These are phyloP conservation scores for Machimus atricapillus DNA, from an alignment of 2,888 invertebrate species.

Conservation along the genomic window DNA sequence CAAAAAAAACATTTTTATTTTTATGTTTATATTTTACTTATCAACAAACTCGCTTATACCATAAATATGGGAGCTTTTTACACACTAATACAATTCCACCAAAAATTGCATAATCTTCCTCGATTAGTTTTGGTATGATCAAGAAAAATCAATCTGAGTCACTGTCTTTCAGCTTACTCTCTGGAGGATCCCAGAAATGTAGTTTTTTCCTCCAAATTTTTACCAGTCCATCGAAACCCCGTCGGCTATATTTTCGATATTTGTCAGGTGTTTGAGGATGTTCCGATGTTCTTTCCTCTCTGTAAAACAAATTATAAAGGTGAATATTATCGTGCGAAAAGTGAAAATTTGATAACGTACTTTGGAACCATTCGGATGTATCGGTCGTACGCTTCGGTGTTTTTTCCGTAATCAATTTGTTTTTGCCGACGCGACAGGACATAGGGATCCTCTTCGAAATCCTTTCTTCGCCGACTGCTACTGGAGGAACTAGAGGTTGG, in stretches of 20 bases:
- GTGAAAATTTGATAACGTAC: constrained; percentile 63
- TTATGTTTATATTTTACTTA: background rate
- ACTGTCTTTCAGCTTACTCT: constrained; percentile 27
- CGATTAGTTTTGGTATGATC: background rate
- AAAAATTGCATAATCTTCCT: background rate
- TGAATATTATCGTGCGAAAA: background rate
- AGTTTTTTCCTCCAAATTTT: constrained; percentile 86
- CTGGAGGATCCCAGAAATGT: constrained; percentile 77
- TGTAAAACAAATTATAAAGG: constrained; percentile 55
- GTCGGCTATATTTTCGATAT: constrained; percentile 82
- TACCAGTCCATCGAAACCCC: constrained; percentile 91
- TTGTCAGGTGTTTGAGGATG: constrained; percentile 94
- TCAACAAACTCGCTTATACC: background rate
- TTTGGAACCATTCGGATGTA: constrained; percentile 74
- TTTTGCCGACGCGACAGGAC: constrained; percentile 83
- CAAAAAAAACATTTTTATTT: background rate
- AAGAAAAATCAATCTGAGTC: background rate
- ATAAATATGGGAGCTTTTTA: background rate
- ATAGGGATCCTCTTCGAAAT: constrained; percentile 74
- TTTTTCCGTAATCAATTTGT: constrained; percentile 95
- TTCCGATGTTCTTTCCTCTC: constrained; percentile 69
- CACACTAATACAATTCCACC: background rate
- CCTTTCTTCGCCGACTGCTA: constrained; percentile 48
- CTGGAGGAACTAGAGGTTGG: constrained; percentile 52
- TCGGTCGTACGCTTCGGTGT: constrained; percentile 84